Percentiles rank a stretch among this genome's conserved stretches.
phyloP scores from a whole-genome alignment of 30 jellyfish, hydroid and myxozoan genomes.

The Hydractinia echinata region DNA sequence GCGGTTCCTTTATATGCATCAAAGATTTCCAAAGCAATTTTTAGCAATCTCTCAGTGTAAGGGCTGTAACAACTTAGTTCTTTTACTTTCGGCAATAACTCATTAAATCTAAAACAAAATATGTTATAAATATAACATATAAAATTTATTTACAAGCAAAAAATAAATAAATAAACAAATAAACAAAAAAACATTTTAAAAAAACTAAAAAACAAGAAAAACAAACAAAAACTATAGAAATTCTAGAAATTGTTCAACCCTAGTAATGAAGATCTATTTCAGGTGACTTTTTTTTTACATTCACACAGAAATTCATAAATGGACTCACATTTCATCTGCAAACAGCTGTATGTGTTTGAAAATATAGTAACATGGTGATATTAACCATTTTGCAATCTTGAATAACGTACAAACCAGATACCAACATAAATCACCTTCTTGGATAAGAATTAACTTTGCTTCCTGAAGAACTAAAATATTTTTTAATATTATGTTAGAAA shows the following conservation, averaged over 20 bases:
- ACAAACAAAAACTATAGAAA: neutral
- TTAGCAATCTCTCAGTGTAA: slow-evolving; percentile 49
- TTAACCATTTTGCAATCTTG: slow-evolving; percentile 81
- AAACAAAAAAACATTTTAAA: neutral
- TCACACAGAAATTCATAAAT: neutral
- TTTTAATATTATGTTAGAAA: neutral
- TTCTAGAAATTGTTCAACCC: neutral
- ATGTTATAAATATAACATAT: neutral
- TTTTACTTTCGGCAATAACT: slow-evolving; percentile 70
- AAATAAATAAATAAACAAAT: neutral
- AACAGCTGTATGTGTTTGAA: slow-evolving; percentile 48
- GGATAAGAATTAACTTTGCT: slow-evolving; percentile 42
- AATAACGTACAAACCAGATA: slow-evolving; percentile 57
- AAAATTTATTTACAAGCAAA: neutral
- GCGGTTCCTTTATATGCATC: slow-evolving; percentile 71
- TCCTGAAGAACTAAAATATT: slow-evolving; percentile 36
- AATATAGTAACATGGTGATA: slow-evolving; percentile 68
- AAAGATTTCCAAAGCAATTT: slow-evolving; percentile 61
- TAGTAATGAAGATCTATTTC: no score
- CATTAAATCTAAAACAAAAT: slow-evolving; percentile 52
- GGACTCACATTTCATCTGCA: slow-evolving; percentile 69
- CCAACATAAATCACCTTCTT: slow-evolving; percentile 72
- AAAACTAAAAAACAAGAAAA: neutral
- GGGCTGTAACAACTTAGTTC: slow-evolving; percentile 51
- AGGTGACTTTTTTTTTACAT: no score